These are phyloP conservation scores for Lasioglossum marginatum DNA, from an alignment of 2,888 invertebrate species.

Conservation along the genomic window DNA sequence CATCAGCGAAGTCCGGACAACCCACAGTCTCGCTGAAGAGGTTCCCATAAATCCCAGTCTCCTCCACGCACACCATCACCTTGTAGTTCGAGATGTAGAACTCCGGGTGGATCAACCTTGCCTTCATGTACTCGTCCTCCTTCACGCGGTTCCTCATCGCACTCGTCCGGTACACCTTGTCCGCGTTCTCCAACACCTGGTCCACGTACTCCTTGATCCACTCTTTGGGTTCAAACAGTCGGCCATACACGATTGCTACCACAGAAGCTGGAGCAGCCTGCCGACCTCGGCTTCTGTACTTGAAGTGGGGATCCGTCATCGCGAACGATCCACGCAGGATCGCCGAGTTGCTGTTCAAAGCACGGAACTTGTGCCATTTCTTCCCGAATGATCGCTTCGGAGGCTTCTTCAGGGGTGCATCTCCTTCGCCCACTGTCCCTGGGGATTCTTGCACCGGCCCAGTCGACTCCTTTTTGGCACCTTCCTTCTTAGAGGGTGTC, in stretches of 20 bases:
- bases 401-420: conserved; percentile 19
- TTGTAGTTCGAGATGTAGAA: conserved; percentile 79
- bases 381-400: conserved; percentile 31
- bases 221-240: conserved; percentile 74
- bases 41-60: conserved; percentile 74
- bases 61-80: conserved; percentile 73
- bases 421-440: conserved; percentile 51
- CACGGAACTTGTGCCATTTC: conserved; percentile 74
- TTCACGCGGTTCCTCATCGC: conserved; percentile 65
- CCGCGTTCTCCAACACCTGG: conserved; percentile 74
- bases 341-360: conserved; percentile 65
- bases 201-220: conserved; percentile 75
- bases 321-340: conserved; percentile 76
- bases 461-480: background rate
- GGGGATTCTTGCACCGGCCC: background rate
- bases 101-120: conserved; percentile 74
- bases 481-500: conserved; percentile 10
- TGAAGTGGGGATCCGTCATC: conserved; percentile 75
- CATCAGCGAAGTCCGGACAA: conserved; percentile 78
- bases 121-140: conserved; percentile 71
- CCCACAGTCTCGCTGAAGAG: conserved; percentile 74
- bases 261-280: conserved; percentile 76
- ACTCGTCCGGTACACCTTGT: conserved; percentile 76
- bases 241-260: conserved; percentile 75
- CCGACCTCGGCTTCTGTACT: conserved; percentile 75